phyloP scores from a whole-genome alignment of 2,797 vertebrate species.

The Paramormyrops hopkinsi region DNA sequence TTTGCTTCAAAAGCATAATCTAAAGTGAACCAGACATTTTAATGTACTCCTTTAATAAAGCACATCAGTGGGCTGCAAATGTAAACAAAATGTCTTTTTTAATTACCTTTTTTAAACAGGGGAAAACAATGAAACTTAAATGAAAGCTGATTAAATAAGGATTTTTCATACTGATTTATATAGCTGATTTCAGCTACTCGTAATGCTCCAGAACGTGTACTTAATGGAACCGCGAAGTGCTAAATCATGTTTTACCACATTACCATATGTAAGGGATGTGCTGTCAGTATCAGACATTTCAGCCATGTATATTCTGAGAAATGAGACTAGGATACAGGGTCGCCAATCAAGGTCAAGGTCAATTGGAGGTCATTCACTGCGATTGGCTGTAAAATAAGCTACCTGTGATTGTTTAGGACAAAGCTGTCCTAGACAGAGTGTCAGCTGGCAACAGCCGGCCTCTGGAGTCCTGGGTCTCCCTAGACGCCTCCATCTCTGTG shows the following conservation, averaged over 20 bases:
- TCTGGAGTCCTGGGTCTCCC: constrained; percentile 14
- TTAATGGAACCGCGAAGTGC: neutral
- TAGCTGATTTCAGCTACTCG: neutral
- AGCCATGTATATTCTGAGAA: neutral
- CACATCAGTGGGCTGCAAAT: neutral
- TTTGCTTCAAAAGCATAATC: neutral
- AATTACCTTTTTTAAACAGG: neutral
- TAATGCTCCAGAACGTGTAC: neutral
- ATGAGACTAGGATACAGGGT: neutral
- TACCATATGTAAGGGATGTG: too few relatives aligned
- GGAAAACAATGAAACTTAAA: constrained; percentile 35
- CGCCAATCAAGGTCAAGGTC: neutral
- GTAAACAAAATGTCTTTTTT: constrained; percentile 20
- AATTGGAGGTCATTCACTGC: neutral
- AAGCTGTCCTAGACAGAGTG: neutral
- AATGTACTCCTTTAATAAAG: neutral
- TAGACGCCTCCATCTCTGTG: neutral
- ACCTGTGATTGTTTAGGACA: neutral
- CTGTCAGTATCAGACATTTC: neutral
- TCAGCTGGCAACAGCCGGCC: neutral
- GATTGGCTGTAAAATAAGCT: neutral
- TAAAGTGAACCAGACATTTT: constrained; percentile 5
- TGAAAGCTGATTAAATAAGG: constrained; percentile 20
- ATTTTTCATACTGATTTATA: neutral
- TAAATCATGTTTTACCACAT: neutral